Evolutionary conservation across 2,797 vertebrate species (phyloP), one percentile per base, ranked within the genome.

Genomic region (Schizothorax lantsangensis): DNA sequence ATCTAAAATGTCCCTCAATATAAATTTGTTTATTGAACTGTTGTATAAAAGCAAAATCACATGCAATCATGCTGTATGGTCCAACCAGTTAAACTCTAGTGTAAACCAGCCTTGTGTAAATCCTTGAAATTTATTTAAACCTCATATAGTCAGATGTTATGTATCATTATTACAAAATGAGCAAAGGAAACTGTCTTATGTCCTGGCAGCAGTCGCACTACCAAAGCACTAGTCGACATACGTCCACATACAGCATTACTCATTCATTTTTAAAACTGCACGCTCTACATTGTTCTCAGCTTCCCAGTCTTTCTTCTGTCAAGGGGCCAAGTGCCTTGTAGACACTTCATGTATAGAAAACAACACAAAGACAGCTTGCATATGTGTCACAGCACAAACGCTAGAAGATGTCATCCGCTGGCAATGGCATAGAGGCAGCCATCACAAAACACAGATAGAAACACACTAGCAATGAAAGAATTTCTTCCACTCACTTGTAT

Each of bases 341-440:
- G 66, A 72, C 81, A 82, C 43, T 17, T n/a, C 36, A 71, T 57
- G 73, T 15, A 79, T 45, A 72, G 64, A 85, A 72, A 72, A 80
- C 38, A 72, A 54, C 81, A 85, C 75, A 79, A 72, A 71, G 73
- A 84, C 45, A 69, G 62, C 74, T 68, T 43, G 45, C 26, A 47
- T 72, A 59, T 79, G 62, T 40, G 62, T 85, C 47, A 78, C 64
- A 79, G 52, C 49, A 57, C 26, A 86, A 81, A 49, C 6, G 23
- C 68, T 40, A 71, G 52, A 49, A 66, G 19, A 66, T 81, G 23
- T 80, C 52, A 80, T 49, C 52, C 79, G 62, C 38, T 43, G 66
- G 64, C 68, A 69, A 26, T 43, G 66, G 64, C 68, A 69, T 71
- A n/a, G 43, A 71, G 62, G 62, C 64, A 69, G 36, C 62, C 26